phyloP scores from a whole-genome alignment of 2,113 vertebrate genomes.

The Chauna torquata region DNA sequence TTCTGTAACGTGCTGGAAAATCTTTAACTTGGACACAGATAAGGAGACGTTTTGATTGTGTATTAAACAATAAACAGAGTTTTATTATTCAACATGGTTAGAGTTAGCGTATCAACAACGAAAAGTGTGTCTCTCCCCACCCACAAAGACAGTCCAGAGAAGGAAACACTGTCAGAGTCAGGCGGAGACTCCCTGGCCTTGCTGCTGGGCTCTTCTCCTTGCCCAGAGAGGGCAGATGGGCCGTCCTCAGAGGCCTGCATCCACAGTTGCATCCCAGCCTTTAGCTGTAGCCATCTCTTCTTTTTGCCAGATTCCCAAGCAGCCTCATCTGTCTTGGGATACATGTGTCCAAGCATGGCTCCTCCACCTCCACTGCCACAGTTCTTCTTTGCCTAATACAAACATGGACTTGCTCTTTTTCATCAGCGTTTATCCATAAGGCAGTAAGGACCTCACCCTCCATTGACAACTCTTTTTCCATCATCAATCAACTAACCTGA shows the following conservation, averaged over 20 bases:
- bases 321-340: background rate
- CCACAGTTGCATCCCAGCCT: background rate
- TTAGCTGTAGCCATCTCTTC: background rate
- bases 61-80: background rate
- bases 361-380: background rate
- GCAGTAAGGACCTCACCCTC: background rate
- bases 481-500: rapidly evolving
- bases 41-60: background rate
- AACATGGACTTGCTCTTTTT: background rate
- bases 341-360: background rate
- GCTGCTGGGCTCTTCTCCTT: background rate
- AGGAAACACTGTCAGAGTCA: background rate
- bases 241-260: background rate
- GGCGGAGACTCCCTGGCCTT: background rate
- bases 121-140: background rate
- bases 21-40: background rate
- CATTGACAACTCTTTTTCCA: background rate
- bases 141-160: background rate
- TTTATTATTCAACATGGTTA: background rate
- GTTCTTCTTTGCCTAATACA: background rate
- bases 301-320: background rate
- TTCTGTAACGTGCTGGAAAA: background rate
- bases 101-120: rapidly evolving
- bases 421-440: background rate
- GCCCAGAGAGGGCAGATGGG: background rate